Base-by-base conservation (phyloP, 2,113 vertebrate genomes). In the Pluvianellus socialis region DNA sequence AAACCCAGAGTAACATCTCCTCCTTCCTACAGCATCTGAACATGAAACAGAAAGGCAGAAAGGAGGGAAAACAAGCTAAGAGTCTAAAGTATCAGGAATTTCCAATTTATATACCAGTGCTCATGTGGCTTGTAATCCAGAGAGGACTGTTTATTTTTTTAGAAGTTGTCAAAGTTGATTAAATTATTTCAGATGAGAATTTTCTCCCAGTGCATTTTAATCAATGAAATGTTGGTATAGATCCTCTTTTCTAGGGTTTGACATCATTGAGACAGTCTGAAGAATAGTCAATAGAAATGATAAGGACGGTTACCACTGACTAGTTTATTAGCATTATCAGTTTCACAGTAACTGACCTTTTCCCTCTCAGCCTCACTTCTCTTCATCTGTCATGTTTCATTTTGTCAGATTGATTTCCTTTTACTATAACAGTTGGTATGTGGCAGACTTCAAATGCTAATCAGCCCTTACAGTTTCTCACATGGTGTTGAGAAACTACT, bases 291-390 rank as follows among this genome's bases (percentile, higher is more conserved):
- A 38, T 66, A 87, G 83, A 93, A 94, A 88, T 53, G 38, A 97
- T 96, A 95, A 96, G 81, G 62, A 52, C 85, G 28, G 66, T 73
- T 84, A 86, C 86, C 80, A 74, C 89, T 89, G 81, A 56, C 92
- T 94, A 96, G 86, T 97, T 96, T 90, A 97, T 97, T 91, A 97
- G 42, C 92, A 89, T 94, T 96, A 92, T 96, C 96, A 94, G 65
- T 96, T 97, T 96, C 73, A 63, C 45, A 75, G 92, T 71, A 79
- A 87, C 85, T 97, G 96, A 95, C 97, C 95, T 95, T 96, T 96
- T 94, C 63, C 35, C 32, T 93, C 52, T 70, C 42, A 0, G 10
- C 55, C 79, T 94, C 84, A 65, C 21, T 92, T 72, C 53, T 74
- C 38, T 70, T 95, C 28, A 92, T 88, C 77, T 96, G 91, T 94